Conservation (phyloP, 2,113 vertebrate species). For the Bos indicus region DNA sequence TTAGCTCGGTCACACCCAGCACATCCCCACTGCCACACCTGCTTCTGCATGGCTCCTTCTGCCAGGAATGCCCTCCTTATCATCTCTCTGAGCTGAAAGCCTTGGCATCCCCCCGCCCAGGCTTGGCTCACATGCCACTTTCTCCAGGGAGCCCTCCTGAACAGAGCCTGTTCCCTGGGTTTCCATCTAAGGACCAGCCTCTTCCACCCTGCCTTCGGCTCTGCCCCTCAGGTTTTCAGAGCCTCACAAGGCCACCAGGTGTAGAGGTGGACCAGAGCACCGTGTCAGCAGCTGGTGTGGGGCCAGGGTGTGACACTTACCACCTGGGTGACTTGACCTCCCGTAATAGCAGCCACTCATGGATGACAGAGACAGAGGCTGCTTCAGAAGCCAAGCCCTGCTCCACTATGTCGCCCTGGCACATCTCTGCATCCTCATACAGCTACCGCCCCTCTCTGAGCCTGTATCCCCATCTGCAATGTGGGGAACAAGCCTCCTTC, state of each 20-base stretch:
- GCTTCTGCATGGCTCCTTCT: background rate
- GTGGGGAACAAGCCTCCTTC: background rate
- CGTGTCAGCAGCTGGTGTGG: fast-evolving
- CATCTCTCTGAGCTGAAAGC: background rate
- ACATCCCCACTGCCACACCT: background rate
- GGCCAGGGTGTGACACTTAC: background rate
- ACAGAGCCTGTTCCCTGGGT: background rate
- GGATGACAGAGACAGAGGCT: background rate
- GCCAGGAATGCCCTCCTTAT: background rate
- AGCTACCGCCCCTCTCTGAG: background rate
- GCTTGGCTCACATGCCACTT: background rate
- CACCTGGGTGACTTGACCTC: fast-evolving
- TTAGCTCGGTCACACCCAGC: background rate
- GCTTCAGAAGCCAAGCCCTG: background rate
- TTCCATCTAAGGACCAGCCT: background rate
- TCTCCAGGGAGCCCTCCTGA: background rate
- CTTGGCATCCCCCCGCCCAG: background rate
- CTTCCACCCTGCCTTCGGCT: background rate
- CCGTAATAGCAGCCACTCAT: fast-evolving
- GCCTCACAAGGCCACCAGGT: background rate
- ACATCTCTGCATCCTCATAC: background rate
- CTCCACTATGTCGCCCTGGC: fast-evolving
- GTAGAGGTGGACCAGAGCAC: background rate
- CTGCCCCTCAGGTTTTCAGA: background rate
- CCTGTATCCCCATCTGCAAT: background rate